These are phyloP conservation scores for Menidia beryllina DNA, from an alignment of 2,113 vertebrate genomes.

Conservation along the genomic window DNA sequence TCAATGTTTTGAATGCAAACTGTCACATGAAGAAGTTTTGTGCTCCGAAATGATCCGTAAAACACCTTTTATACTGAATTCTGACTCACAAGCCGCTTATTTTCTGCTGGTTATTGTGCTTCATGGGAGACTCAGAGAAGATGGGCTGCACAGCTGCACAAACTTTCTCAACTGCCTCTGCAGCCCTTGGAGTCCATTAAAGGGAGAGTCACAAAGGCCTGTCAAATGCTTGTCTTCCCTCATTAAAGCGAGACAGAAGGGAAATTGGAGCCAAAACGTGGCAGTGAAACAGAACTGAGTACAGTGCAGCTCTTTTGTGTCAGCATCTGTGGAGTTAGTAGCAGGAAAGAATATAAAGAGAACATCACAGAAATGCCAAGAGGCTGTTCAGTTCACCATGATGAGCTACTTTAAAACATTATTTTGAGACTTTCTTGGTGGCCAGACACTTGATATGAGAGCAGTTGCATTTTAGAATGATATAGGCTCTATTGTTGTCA, in stretches of 20 bases:
- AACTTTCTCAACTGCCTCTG: slow-evolving; percentile 35
- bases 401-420: slow-evolving; percentile 18
- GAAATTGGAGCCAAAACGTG: slow-evolving; percentile 34
- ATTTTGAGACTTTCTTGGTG: background rate
- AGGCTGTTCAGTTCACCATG: slow-evolving; percentile 8
- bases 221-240: slow-evolving; percentile 49
- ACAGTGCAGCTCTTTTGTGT: slow-evolving; percentile 40
- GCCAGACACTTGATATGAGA: slow-evolving; percentile 31
- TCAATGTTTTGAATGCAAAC: slow-evolving; percentile 10
- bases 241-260: slow-evolving; percentile 53
- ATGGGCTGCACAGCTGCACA: slow-evolving; percentile 1
- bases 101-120: background rate
- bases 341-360: slow-evolving; percentile 12
- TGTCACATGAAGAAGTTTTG: background rate
- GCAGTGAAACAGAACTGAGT: slow-evolving; percentile 55
- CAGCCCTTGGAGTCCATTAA: slow-evolving; percentile 41
- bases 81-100: background rate
- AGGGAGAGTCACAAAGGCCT: slow-evolving; percentile 18
- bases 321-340: slow-evolving; percentile 45
- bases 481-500: slow-evolving; percentile 56
- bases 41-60: background rate
- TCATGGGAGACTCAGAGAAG: background rate
- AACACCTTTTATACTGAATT: slow-evolving; percentile 8
- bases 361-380: too few species aligned
- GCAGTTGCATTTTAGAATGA: slow-evolving; percentile 11